These are phyloP conservation scores for Polietes domitor DNA, from an alignment of 2,888 invertebrate genomes.

Conservation along the genomic window DNA sequence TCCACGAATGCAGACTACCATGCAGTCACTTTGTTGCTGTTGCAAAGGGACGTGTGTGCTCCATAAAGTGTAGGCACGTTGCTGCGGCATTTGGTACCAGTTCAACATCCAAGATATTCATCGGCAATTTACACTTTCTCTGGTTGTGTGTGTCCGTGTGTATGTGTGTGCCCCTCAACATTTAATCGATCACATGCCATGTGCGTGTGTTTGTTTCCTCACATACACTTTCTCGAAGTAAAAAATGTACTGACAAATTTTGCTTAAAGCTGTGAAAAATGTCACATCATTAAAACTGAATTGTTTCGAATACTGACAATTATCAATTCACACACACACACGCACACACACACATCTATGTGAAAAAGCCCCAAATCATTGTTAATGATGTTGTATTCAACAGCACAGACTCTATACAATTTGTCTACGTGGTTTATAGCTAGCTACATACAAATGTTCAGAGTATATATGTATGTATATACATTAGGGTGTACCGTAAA, in stretches of 20 bases:
- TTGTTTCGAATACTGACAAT: constrained; percentile 36
- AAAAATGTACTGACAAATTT: background rate
- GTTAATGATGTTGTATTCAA: constrained; percentile 45
- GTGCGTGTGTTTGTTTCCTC: background rate
- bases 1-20: background rate
- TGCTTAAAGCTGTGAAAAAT: constrained; percentile 39
- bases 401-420: background rate
- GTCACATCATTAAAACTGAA: constrained; percentile 54
- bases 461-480: no score
- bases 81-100: constrained; percentile 3
- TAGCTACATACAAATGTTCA: no score
- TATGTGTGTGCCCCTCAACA: background rate
- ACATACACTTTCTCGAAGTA: background rate
- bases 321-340: constrained; percentile 34
- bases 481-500: no score
- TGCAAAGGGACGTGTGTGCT: background rate
- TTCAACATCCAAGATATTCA: constrained; percentile 60
- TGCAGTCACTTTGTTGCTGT: background rate
- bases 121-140: constrained; percentile 55
- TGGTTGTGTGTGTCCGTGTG: background rate
- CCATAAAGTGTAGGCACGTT: background rate
- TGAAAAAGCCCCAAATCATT: constrained; percentile 31
- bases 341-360: constrained; percentile 6
- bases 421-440: no score
- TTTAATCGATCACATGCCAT: background rate